Evolutionary conservation across 1,140 invertebrate species (phyloP), one percentile per base, ranked within the genome.

Genomic region (Drosophila bocki): DNA sequence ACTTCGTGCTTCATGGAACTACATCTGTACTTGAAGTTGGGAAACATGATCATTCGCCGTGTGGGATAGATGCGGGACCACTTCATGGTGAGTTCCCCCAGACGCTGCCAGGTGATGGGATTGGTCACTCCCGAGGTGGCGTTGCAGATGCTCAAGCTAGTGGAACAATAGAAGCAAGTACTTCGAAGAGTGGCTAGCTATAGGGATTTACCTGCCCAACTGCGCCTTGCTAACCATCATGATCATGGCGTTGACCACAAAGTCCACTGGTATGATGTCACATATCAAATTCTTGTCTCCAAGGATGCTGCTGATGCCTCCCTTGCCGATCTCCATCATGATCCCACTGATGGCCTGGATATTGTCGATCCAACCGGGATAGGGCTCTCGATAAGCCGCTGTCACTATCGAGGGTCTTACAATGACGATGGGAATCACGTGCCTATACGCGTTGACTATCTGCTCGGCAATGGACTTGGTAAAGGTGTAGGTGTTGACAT

Each of bases 301-400:
- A 64, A 97, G 94, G 68, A 98, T 97, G 17, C 96, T 97, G 70
- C 97, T 95, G 33, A 98, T 95, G 0, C 97, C 96, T 1, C 98
- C 98, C 85, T 97, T 95, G 12, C 96, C 96, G 68, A 97, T 96
- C 93, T 97, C 96, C 95, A 96, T 96, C 91, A 97, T 95, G 33
- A 97, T 95, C 85, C 95, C 95, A 15, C 95, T 95, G 3, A 95
- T 95, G 19, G 98, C 98, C 92, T 97, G 97, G n/a, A 97, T 94
- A 84, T 99, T 99, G 92, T 99, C 98, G 22, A 53, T 97, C 98
- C 98, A 99, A 2, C 98, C 98, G 0, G 96, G 96, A 88, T 94
- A 96, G 0, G 97, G 97, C 91, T 97, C 96, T 69, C 95, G 94
- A 84, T 95, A 95, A 0, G 96, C 95, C 0, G 95, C 96, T 5